Base-by-base conservation (phyloP, 1,140 invertebrate species). In the Orchesella cincta region DNA sequence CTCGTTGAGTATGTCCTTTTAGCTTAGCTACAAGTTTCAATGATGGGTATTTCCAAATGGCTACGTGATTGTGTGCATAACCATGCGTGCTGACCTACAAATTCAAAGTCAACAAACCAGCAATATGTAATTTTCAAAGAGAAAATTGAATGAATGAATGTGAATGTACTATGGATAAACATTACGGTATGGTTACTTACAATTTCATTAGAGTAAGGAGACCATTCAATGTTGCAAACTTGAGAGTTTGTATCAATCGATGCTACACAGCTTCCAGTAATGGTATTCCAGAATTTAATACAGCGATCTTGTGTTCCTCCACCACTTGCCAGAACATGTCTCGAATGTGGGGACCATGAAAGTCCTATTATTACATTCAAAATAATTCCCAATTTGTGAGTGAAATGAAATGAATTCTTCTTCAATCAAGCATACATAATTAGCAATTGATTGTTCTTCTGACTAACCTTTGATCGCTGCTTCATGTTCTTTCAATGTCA, bases 341-440 rank as follows among this genome's bases (percentile, higher is more conserved):
- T 88, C 84, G 95, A 93, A 95, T 96, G 98, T 0, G 96, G 96
- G 86, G 95, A 98, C 96, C 96, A 98, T 3, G 95, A 93, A 20
- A 98, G 84, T 0, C 95, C 95, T n/a, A n/a, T n/a, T n/a, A n/a
- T n/a, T n/a, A n/a, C n/a, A n/a, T n/a, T n/a, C n/a, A n/a, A n/a
- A n/a, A n/a, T n/a, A n/a, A n/a, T n/a, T n/a, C n/a, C n/a, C n/a
- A n/a, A n/a, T n/a, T n/a, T n/a, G n/a, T n/a, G n/a, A n/a, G n/a
- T 87, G 31, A n/a, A n/a, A n/a, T n/a, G n/a, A n/a, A n/a, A n/a
- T 67, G n/a, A 33, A 67, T 67, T 31, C 14, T 31, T 67, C 12
- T 26, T 57, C 54, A 57, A 18, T 26, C 12, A n/a, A 57, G 14
- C 12, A 57, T 57, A 5, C 5, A 57, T 14, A 57, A 57, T 23